Conservation (phyloP, 2,888 invertebrate genomes). For the Scelioninae gen. 1 region DNA sequence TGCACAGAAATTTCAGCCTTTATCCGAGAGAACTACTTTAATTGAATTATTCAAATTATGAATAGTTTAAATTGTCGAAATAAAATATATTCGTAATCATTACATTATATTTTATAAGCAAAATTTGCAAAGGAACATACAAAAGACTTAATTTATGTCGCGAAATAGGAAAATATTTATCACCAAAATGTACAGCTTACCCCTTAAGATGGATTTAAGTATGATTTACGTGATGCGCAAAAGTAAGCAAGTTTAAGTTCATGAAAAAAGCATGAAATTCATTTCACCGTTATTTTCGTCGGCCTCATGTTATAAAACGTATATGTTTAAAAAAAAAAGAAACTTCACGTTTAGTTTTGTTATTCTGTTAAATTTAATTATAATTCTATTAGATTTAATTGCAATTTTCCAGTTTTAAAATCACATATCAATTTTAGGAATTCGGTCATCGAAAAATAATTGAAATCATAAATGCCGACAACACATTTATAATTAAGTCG, state of each 20-base stretch:
- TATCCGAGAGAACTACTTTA: background rate
- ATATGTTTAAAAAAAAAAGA: too few relatives aligned
- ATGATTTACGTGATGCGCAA: conserved; percentile 44
- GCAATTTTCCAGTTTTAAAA: too few relatives aligned
- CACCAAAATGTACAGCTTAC: conserved; percentile 41
- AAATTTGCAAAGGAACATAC: background rate
- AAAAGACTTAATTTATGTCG: conserved; percentile 17
- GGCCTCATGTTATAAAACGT: background rate
- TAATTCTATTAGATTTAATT: too few relatives aligned
- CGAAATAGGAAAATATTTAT: conserved; percentile 43
- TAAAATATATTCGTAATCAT: conserved; percentile 14
- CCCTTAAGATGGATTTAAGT: conserved; percentile 48
- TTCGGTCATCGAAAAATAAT: too few relatives aligned
- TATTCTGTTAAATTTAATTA: too few relatives aligned
- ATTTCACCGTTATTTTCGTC: conserved; percentile 18
- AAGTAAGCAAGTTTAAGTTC: conserved; percentile 45
- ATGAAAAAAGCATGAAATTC: conserved; percentile 47
- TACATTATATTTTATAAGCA: conserved; percentile 2
- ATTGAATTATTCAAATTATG: background rate
- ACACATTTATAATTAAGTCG: too few relatives aligned
- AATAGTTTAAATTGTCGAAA: background rate
- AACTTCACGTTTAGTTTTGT: too few relatives aligned
- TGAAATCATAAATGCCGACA: too few relatives aligned
- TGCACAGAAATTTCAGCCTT: background rate
- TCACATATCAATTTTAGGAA: too few relatives aligned